Conservation (phyloP, 2,113 vertebrate genomes). For the Arizona elegans region DNA sequence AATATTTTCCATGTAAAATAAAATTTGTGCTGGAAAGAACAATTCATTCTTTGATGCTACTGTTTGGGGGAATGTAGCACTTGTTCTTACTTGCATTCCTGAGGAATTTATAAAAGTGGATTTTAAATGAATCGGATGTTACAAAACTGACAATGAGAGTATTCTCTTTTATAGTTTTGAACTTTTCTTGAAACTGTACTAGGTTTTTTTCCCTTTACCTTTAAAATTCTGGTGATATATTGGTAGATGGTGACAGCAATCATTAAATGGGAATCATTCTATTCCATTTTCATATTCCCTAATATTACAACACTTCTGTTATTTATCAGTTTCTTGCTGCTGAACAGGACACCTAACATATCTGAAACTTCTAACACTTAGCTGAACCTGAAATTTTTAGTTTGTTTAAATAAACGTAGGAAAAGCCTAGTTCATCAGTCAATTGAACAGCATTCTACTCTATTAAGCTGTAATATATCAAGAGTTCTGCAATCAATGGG, state of each 20-base stretch:
- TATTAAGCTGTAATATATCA: neutral
- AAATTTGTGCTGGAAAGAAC: neutral
- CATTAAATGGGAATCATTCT: neutral
- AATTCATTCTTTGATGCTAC: neutral
- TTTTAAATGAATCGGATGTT: neutral
- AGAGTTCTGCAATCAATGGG: neutral
- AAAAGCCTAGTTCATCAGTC: neutral
- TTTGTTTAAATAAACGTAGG: neutral
- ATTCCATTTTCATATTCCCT: neutral
- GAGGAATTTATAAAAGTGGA: neutral
- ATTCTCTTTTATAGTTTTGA: neutral
- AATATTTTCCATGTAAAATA: neutral
- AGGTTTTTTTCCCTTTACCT: neutral
- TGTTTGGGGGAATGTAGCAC: neutral
- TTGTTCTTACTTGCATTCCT: neutral
- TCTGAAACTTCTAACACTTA: neutral
- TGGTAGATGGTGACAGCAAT: neutral
- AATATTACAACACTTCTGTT: neutral
- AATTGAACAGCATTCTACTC: neutral
- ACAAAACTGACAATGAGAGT: neutral
- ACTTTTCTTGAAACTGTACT: neutral
- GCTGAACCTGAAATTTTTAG: neutral
- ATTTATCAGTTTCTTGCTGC: neutral
- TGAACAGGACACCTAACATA: neutral
- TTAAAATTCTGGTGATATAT: neutral